These are phyloP conservation scores for Neomonachus schauinslandi DNA, from an alignment of 2,113 vertebrate genomes.

Conservation along the genomic window DNA sequence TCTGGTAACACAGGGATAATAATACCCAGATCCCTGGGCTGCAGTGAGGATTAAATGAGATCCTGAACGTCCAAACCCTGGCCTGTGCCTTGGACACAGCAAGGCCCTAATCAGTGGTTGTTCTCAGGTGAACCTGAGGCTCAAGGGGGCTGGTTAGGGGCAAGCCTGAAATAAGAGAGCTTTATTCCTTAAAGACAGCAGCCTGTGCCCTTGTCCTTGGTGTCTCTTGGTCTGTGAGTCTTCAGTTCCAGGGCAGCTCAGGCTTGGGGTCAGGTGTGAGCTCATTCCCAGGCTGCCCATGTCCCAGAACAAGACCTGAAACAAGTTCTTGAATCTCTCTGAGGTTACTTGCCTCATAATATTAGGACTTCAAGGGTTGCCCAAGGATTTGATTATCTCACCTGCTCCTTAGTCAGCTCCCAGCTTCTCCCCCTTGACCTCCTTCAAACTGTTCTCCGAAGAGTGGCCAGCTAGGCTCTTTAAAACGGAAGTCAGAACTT, in stretches of 20 bases:
- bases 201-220: neutral
- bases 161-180: neutral
- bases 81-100: neutral
- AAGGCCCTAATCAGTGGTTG: neutral
- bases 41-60: slow-evolving; percentile 69
- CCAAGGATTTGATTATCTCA: neutral
- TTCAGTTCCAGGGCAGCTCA: neutral
- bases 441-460: neutral
- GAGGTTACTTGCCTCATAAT: neutral
- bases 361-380: neutral
- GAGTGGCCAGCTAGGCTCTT: neutral
- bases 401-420: neutral
- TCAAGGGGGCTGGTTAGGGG: neutral
- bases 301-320: neutral
- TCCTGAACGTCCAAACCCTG: slow-evolving; percentile 20
- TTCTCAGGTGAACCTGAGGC: neutral
- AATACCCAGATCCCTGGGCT: slow-evolving; percentile 82
- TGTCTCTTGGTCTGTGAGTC: neutral
- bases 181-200: neutral
- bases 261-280: neutral
- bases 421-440: neutral
- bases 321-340: neutral
- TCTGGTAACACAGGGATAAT: slow-evolving; percentile 84
- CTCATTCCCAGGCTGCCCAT: neutral
- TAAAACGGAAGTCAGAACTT: neutral